Conservation (phyloP, 2,888 invertebrate species). For the Orchesellides sinensis region DNA sequence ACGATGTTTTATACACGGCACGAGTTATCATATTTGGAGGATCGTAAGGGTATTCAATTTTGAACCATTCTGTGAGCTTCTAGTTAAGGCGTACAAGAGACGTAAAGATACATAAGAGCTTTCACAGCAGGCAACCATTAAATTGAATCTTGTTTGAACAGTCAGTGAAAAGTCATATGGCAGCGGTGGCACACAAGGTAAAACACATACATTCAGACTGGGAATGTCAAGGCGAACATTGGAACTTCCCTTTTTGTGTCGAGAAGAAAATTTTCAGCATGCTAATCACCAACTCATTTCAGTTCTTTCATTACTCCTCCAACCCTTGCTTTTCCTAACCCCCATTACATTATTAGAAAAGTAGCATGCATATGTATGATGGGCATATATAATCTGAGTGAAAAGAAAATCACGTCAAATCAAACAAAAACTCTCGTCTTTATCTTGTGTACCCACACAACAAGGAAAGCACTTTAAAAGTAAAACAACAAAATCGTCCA, state of each 20-base stretch:
- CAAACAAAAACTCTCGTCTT: slow-evolving; percentile 14
- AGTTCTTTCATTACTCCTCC: neutral
- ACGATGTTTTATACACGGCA: neutral
- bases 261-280: slow-evolving; percentile 4
- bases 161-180: slow-evolving; percentile 46
- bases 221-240: slow-evolving; percentile 10
- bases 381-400: neutral
- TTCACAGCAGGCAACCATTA: slow-evolving; percentile 54
- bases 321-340: no score
- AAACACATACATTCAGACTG: neutral
- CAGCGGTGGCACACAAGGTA: neutral
- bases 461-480: neutral
- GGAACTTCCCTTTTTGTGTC: neutral
- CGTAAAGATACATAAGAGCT: slow-evolving; percentile 9
- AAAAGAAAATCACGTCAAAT: slow-evolving; percentile 32
- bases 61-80: neutral
- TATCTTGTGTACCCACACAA: neutral
- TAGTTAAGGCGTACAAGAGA: neutral
- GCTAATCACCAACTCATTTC: slow-evolving; percentile 10
- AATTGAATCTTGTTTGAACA: slow-evolving; percentile 60
- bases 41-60: slow-evolving; percentile 8
- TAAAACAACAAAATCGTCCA: slow-evolving; percentile 19
- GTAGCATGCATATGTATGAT: neutral
- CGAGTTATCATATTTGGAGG: neutral
- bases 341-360: neutral